phyloP scores from a whole-genome alignment of 2,113 vertebrate species.

The Perca fluviatilis region DNA sequence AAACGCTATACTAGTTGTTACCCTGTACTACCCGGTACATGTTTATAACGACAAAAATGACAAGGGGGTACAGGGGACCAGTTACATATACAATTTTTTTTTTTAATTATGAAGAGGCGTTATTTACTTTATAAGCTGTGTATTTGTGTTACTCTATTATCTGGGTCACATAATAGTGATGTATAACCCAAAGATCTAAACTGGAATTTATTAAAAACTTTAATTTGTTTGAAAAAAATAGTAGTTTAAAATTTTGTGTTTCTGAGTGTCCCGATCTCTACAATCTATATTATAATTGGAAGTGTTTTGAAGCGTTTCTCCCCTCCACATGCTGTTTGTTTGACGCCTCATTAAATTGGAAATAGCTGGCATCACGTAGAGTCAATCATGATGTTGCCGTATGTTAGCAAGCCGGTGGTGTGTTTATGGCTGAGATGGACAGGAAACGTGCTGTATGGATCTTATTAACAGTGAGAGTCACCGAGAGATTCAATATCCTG shows the following conservation, averaged over 20 bases:
- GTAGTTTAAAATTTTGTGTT: neutral
- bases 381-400: neutral
- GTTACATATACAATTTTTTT: too few species aligned
- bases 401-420: neutral
- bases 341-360: neutral
- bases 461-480: constrained; percentile 51
- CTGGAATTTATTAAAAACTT: too few species aligned
- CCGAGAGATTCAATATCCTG: constrained; percentile 67
- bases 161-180: too few species aligned
- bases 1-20: too few species aligned
- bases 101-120: too few species aligned
- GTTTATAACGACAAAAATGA: too few species aligned
- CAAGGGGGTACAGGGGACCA: too few species aligned
- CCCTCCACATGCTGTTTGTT: neutral
- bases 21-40: too few species aligned
- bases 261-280: neutral
- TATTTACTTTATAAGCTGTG: too few species aligned
- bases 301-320: neutral
- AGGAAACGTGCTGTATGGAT: constrained; percentile 38
- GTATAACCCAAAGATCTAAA: too few species aligned
- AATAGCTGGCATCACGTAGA: neutral
- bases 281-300: neutral
- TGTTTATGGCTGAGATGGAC: constrained; percentile 1
- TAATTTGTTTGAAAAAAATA: too few species aligned
- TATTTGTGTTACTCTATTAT: too few species aligned